Base-by-base conservation (phyloP, 2,113 vertebrate species). In the Castor canadensis region DNA sequence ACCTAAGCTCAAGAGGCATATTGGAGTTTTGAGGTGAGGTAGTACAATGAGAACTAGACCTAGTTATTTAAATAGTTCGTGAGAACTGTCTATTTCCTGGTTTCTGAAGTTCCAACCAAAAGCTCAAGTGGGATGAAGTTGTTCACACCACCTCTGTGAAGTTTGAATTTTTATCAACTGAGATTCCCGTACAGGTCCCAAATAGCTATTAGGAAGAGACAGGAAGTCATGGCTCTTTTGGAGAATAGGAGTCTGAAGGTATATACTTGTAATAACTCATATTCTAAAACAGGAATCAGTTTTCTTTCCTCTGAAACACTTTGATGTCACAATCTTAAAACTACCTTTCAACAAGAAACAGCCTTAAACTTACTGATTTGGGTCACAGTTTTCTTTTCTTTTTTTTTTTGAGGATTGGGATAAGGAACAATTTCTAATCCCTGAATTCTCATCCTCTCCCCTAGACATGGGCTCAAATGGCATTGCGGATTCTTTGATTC, bases 251-350 rank as follows among this genome's bases (percentile, higher is more conserved):
- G 9, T 75, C 26, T 67, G 26, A 87, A 93, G 9, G 28, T 60
- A 86, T 6, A 20, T 20, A 84, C 26, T 64, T 69, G 35, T 72
- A 45, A 67, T 58, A 76, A 52, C 52, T 73, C 19, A 60, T 49
- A 79, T 81, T 93, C 75, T 0, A 82, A 80, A 97, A 66, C 9
- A 80, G 58, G 40, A 35, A 67, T 73, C 76, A 58, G 64, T 79
- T 87, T 87, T 30, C 43, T 45, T 86, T 93, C 64, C 52, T 96
- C 79, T 67, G 38, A 56, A 62, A 67, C 4, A 83, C 60, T 93
- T 8, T 64, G 32, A 69, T 80, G 13, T 91, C 45, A 76, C 20
- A 40, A 40, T 56, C 77, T 82, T 84, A 88, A 79, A 69, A 40
- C 40, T 49, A 82, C 30, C 28, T 88, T 20, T 69, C 56, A n/a